These are phyloP conservation scores for Girardinus metallicus DNA, from an alignment of 2,797 vertebrate genomes.

Conservation along the genomic window DNA sequence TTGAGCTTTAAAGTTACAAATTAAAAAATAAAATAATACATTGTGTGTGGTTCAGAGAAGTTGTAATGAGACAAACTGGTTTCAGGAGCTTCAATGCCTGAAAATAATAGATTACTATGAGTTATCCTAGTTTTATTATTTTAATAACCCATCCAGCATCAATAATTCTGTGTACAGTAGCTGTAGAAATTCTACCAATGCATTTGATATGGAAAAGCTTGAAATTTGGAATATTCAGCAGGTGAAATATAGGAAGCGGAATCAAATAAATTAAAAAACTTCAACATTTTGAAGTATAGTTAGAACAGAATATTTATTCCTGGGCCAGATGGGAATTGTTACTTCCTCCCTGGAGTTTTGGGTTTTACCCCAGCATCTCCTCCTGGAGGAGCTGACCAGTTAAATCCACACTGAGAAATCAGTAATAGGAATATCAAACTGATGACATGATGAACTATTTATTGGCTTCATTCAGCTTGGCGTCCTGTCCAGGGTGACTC, in stretches of 20 bases:
- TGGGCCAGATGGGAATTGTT: not conserved
- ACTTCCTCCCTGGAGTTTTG: not conserved
- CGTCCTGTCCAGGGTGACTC: too few species aligned
- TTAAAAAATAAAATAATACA: not conserved
- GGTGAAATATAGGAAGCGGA: not conserved
- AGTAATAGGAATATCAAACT: not conserved
- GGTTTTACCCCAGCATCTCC: not conserved
- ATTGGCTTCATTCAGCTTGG: not conserved
- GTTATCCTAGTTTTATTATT: not conserved
- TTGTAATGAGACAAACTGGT: not conserved
- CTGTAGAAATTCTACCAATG: not conserved
- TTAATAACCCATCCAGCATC: not conserved
- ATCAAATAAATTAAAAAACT: not conserved
- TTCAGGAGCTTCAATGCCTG: not conserved
- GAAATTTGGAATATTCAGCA: not conserved
- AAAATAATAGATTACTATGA: not conserved
- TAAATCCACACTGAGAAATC: not conserved
- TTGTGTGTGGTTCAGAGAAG: not conserved
- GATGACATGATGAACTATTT: not conserved
- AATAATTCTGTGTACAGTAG: not conserved
- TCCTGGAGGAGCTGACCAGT: not conserved
- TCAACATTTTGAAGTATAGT: not conserved
- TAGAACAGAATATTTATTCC: not conserved
- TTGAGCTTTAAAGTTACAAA: constrained; percentile 4
- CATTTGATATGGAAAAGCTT: not conserved